Percentiles rank a stretch among this genome's conserved stretches.
These are phyloP conservation scores for Cinara cedri DNA, from an alignment of 2,888 invertebrate species.

Conservation along the genomic window DNA sequence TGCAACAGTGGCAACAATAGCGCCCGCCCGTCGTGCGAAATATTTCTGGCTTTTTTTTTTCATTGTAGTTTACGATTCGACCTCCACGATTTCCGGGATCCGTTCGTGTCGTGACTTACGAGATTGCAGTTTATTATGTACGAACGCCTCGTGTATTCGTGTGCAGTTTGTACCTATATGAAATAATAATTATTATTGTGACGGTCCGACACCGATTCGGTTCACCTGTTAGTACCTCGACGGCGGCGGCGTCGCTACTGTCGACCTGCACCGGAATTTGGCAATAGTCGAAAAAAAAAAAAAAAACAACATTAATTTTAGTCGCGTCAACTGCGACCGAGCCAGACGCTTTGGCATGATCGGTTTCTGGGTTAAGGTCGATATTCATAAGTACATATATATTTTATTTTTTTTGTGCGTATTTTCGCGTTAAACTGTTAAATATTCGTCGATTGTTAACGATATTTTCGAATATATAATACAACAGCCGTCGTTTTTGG, in stretches of 20 bases:
- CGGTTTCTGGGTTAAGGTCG: conserved; percentile 45
- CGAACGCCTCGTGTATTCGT: not conserved
- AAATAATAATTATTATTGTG: not conserved
- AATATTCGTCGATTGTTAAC: conserved; percentile 4
- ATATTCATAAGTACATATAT: not conserved
- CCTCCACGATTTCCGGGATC: not conserved
- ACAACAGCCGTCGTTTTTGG: too few species aligned
- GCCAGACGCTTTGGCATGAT: conserved; percentile 40
- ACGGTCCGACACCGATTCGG: conserved; percentile 16
- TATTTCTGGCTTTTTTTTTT: too few species aligned
- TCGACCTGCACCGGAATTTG: conserved; percentile 4
- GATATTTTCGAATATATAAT: not conserved
- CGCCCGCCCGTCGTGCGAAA: not conserved
- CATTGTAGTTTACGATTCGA: too few species aligned
- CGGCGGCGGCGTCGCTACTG: not conserved
- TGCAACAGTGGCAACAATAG: not conserved
- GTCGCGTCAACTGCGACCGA: not conserved
- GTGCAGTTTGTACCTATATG: not conserved
- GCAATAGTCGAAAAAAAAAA: conserved; percentile 23
- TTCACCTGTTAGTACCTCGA: not conserved
- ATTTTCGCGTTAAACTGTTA: not conserved
- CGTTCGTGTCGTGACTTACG: not conserved
- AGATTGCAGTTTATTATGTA: not conserved
- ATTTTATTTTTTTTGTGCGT: conserved; percentile 4
- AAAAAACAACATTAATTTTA: conserved; percentile 43